Percentiles rank a stretch among this genome's conserved stretches.
These are phyloP conservation scores for Nicator chloris DNA, from an alignment of 2,113 vertebrate species.

Conservation along the genomic window DNA sequence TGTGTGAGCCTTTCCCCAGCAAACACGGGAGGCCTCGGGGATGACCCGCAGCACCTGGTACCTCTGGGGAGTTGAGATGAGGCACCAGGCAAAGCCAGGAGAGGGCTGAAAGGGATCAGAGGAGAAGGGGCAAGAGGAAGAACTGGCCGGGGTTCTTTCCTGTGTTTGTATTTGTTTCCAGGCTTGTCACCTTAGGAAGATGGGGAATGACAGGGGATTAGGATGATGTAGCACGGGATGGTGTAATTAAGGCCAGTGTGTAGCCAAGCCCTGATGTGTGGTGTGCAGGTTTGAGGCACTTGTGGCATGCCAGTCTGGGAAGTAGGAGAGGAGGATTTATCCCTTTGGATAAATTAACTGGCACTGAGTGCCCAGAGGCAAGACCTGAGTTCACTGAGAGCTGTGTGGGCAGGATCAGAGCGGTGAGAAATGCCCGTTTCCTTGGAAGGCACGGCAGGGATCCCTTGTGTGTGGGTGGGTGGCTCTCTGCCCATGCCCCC, in stretches of 20 bases:
- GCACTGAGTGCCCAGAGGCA: background rate
- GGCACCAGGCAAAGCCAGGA: background rate
- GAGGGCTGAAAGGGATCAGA: background rate
- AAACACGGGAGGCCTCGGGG: background rate
- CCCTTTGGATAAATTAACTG: background rate
- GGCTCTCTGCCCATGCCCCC: background rate
- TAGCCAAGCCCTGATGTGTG: background rate
- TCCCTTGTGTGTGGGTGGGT: rapidly evolving
- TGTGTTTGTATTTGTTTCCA: background rate
- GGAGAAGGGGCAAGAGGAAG: background rate
- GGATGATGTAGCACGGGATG: background rate
- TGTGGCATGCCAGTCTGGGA: background rate
- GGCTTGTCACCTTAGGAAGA: background rate
- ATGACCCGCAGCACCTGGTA: rapidly evolving
- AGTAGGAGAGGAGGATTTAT: background rate
- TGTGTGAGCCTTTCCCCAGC: background rate
- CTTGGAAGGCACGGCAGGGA: background rate
- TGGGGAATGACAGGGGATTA: background rate
- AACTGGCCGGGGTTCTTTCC: background rate
- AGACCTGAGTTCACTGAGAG: background rate
- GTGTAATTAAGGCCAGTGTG: background rate
- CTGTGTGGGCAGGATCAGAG: background rate
- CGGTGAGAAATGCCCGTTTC: rapidly evolving
- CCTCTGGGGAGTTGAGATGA: background rate
- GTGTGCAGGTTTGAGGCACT: background rate